Conservation (phyloP, 2,888 invertebrate genomes). For the Drosophila stalkeri region DNA sequence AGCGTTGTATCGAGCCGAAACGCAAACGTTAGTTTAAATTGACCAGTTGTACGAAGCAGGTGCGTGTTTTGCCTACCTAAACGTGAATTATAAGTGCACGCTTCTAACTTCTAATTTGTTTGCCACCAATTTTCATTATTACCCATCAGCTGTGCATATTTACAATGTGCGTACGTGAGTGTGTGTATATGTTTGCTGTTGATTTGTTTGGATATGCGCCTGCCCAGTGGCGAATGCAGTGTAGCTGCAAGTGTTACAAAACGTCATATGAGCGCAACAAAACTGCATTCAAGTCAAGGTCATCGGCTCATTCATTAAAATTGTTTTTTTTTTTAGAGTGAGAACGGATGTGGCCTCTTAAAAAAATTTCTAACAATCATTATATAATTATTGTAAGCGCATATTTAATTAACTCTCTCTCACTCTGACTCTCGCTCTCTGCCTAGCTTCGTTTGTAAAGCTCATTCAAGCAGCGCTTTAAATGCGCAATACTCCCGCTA, state of each 20-base stretch:
- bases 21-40: conserved; percentile 49
- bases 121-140: conserved; percentile 57
- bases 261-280: conserved; percentile 45
- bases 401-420: background rate
- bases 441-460: background rate
- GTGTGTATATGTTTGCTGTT: conserved; percentile 1
- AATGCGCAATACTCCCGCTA: conserved; percentile 31
- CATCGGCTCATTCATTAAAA: conserved; percentile 52
- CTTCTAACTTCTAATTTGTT: conserved; percentile 15
- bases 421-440: background rate
- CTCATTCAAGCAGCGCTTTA: conserved; percentile 24
- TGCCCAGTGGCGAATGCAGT: conserved; percentile 43
- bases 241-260: conserved; percentile 28
- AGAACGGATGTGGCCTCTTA: conserved; percentile 23
- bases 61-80: conserved; percentile 50
- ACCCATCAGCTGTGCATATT: conserved; percentile 71
- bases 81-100: conserved; percentile 11
- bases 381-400: conserved; percentile 30
- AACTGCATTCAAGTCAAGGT: conserved; percentile 68
- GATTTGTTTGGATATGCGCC: conserved; percentile 21
- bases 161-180: conserved; percentile 22
- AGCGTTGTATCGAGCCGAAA: conserved; percentile 13
- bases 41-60: conserved; percentile 50
- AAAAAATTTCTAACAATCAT: conserved; percentile 23
- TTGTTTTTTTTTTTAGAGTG: conserved; percentile 9